phyloP scores from a whole-genome alignment of 2,797 vertebrate species.

The Tadarida brasiliensis region DNA sequence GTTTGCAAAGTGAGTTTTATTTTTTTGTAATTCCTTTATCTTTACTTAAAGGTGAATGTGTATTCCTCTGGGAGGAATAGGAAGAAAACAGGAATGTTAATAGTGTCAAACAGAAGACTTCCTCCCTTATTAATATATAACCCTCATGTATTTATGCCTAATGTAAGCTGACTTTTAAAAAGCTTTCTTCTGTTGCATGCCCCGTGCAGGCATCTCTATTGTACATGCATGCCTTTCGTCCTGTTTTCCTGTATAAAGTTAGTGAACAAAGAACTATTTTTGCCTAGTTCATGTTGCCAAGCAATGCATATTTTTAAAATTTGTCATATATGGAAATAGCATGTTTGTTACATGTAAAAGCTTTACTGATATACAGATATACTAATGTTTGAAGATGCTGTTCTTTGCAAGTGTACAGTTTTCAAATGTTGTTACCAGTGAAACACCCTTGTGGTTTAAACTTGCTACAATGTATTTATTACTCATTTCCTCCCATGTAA shows the following conservation, averaged over 20 bases:
- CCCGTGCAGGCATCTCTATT: slow-evolving; percentile 84
- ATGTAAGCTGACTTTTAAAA: slow-evolving; percentile 88
- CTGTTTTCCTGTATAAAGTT: slow-evolving; percentile 89
- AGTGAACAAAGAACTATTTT: slow-evolving; percentile 93
- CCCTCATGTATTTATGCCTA: slow-evolving; percentile 90
- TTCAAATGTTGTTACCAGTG: slow-evolving; percentile 91
- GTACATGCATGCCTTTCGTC: slow-evolving; percentile 90
- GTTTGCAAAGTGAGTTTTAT: slow-evolving; percentile 90
- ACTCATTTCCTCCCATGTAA: slow-evolving; percentile 90
- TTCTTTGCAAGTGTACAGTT: slow-evolving; percentile 93
- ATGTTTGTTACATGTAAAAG: slow-evolving; percentile 93
- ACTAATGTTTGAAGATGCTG: slow-evolving; percentile 90
- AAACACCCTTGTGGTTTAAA: slow-evolving; percentile 89
- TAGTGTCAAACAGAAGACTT: slow-evolving; percentile 90
- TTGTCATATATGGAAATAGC: slow-evolving; percentile 90
- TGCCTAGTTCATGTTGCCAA: slow-evolving; percentile 92
- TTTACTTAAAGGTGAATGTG: slow-evolving; percentile 91
- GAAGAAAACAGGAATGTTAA: slow-evolving; percentile 90
- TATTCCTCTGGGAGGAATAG: slow-evolving; percentile 93
- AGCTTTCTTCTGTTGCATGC: slow-evolving; percentile 89
- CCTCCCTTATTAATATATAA: slow-evolving; percentile 92
- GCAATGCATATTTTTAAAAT: slow-evolving; percentile 92
- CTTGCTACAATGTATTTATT: slow-evolving; percentile 92
- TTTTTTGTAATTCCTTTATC: slow-evolving; percentile 92
- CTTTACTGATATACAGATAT: slow-evolving; percentile 88